These are phyloP conservation scores for Aleiodes alternator DNA, from an alignment of 2,888 invertebrate genomes.

Conservation along the genomic window DNA sequence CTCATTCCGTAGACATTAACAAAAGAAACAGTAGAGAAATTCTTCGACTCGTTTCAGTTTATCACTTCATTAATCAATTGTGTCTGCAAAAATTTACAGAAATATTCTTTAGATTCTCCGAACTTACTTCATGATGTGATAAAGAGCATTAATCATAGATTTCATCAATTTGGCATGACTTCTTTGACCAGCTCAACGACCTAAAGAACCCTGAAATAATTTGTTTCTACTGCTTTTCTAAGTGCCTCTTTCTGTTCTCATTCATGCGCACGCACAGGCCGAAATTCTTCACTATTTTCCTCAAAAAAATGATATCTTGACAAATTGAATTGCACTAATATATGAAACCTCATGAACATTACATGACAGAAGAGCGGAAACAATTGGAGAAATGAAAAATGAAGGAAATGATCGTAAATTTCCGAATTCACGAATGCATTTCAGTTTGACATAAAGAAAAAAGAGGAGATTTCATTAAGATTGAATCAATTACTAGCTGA, in stretches of 20 bases:
- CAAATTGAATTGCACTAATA: neutral
- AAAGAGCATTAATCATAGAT: too few relatives aligned
- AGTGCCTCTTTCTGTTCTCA: neutral
- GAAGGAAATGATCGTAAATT: neutral
- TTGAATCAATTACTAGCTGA: neutral
- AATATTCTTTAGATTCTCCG: too few relatives aligned
- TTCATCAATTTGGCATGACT: too few relatives aligned
- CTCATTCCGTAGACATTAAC: too few relatives aligned
- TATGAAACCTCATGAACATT: neutral
- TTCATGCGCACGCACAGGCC: conserved; percentile 20
- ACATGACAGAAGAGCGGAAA: neutral
- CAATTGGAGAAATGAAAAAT: neutral
- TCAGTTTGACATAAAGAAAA: neutral
- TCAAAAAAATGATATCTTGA: too few relatives aligned
- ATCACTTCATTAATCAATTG: too few relatives aligned
- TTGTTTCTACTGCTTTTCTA: neutral
- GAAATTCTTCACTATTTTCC: neutral
- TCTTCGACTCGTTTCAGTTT: too few relatives aligned
- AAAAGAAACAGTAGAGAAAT: too few relatives aligned
- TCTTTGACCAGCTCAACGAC: too few relatives aligned
- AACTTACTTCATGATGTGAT: neutral
- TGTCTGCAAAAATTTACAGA: too few relatives aligned
- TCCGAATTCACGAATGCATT: conserved; percentile 3
- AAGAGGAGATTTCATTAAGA: neutral
- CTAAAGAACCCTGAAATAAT: neutral